phyloP scores from a whole-genome alignment of 2,113 vertebrate species.

The Phalacrocorax carbo region DNA sequence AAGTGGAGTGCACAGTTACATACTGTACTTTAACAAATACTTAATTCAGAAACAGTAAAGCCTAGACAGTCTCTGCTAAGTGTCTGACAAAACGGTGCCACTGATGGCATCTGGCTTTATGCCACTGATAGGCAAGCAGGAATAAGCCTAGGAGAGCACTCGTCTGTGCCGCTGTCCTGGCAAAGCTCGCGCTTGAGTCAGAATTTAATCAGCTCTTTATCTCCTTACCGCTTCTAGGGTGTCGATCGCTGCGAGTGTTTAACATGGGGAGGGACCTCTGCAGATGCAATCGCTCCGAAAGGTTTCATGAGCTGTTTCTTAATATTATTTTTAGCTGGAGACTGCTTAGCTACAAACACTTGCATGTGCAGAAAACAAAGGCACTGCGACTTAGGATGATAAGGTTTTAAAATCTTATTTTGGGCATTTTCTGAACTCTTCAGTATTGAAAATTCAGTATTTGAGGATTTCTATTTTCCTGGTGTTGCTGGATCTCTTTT shows the following conservation, averaged over 20 bases:
- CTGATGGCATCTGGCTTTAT: slow-evolving; percentile 74
- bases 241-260: slow-evolving; percentile 76
- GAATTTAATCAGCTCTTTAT: slow-evolving; percentile 84
- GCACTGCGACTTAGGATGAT: not conserved
- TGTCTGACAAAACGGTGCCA: slow-evolving; percentile 62
- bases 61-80: slow-evolving; percentile 59
- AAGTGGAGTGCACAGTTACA: slow-evolving; percentile 46
- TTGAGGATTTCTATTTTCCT: not conserved
- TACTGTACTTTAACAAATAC: slow-evolving; percentile 37
- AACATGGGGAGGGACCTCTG: slow-evolving; percentile 70
- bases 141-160: slow-evolving; percentile 42
- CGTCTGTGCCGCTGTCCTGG: slow-evolving; percentile 70
- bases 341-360: slow-evolving; percentile 41
- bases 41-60: slow-evolving; percentile 59
- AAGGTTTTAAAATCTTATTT: not conserved
- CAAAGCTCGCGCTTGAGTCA: slow-evolving; percentile 76
- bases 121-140: slow-evolving; percentile 73
- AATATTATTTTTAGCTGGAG: slow-evolving; percentile 72
- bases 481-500: not conserved
- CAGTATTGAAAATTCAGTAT: not conserved
- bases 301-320: slow-evolving; percentile 26
- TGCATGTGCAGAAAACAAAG: not conserved
- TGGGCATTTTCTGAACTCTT: not conserved
- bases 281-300: slow-evolving; percentile 5
- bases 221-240: slow-evolving; percentile 79